A percentile compares a stretch with the other conserved stretches of the same genome.
Evolutionary conservation across 1,140 invertebrate species (phyloP).

Genomic region (Palaemon carinicauda): DNA sequence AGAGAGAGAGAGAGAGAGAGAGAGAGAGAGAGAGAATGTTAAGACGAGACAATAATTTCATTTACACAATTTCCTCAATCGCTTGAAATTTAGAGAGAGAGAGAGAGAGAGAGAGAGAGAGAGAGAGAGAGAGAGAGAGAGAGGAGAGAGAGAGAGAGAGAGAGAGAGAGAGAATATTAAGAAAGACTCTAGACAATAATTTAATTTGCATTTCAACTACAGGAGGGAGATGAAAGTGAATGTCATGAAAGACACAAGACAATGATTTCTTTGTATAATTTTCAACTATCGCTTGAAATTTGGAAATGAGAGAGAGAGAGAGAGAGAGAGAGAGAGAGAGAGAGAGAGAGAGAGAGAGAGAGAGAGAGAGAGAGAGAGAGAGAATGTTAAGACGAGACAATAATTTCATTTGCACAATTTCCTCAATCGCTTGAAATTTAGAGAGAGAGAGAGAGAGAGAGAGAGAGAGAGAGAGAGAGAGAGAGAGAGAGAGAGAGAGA

Average conservation of each 20-base stretch:
- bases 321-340: neutral
- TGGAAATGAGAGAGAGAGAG: neutral
- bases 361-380: neutral
- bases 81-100: no score
- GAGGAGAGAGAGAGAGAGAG: neutral
- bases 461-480: no score
- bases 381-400: no score
- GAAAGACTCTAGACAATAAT: no score
- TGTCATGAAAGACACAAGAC: neutral
- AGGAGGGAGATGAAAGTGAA: neutral
- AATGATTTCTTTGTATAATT: no score
- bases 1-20: neutral
- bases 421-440: no score
- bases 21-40: neutral
- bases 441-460: neutral
- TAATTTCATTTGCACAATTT: no score
- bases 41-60: neutral
- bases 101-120: neutral
- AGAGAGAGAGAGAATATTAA: neutral
- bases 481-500: no score
- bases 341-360: neutral
- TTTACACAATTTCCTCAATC: no score
- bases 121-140: no score
- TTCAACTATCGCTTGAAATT: neutral
- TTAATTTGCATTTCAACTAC: no score